These are phyloP conservation scores for Chaitophorus viminalis DNA, from an alignment of 2,888 invertebrate species.

Conservation along the genomic window DNA sequence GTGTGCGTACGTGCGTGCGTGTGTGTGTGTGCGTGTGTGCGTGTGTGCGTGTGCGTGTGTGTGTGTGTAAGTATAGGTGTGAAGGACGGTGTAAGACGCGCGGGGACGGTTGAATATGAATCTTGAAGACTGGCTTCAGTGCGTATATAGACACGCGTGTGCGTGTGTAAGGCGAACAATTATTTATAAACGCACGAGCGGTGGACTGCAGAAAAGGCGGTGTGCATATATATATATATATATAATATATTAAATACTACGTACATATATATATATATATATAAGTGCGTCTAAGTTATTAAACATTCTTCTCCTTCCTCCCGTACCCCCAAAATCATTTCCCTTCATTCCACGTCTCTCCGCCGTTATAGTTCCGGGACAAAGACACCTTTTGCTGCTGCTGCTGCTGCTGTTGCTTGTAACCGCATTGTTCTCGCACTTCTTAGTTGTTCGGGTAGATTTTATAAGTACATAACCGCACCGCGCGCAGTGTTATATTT, in stretches of 20 bases:
- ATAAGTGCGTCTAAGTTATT: constrained; percentile 42
- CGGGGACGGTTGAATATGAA: constrained; percentile 31
- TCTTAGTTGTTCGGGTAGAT: neutral
- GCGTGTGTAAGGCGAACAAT: constrained; percentile 19
- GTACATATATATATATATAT: neutral
- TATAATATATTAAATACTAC: no score
- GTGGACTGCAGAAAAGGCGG: neutral
- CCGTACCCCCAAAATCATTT: no score
- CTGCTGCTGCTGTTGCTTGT: neutral
- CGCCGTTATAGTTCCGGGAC: neutral
- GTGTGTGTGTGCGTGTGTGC: neutral
- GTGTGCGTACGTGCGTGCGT: neutral
- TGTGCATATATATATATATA: neutral
- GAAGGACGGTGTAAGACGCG: neutral
- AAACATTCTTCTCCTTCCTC: constrained; percentile 30
- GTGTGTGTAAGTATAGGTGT: no score
- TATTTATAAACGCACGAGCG: constrained; percentile 40
- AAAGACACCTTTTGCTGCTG: constrained; percentile 34
- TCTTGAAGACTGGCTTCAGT: neutral
- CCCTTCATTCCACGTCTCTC: no score
- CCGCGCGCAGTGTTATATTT: no score
- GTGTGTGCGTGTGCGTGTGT: neutral
- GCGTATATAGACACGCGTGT: neutral
- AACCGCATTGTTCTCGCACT: constrained; percentile 26
- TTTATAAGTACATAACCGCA: neutral